A percentile compares a stretch with the other conserved stretches of the same genome.
Conservation (phyloP, 2,113 vertebrate genomes). For the Caloenas nicobarica region DNA sequence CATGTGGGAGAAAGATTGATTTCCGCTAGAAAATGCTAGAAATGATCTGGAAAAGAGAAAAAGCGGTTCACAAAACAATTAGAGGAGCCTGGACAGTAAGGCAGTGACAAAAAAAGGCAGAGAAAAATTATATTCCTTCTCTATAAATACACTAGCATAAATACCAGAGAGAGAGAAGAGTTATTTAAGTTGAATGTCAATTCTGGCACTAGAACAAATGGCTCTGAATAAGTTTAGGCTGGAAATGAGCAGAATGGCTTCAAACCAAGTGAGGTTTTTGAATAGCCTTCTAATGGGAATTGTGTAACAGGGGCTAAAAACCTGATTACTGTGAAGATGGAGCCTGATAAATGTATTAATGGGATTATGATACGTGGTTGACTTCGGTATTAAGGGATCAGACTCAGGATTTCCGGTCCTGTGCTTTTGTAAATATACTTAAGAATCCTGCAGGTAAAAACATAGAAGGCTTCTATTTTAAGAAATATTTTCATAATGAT, state of each 20-base stretch:
- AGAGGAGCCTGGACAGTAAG: background rate
- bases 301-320: slow-evolving; percentile 35
- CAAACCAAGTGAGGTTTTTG: slow-evolving; percentile 2
- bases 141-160: slow-evolving; percentile 24
- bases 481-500: background rate
- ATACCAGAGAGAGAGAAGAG: slow-evolving; percentile 1
- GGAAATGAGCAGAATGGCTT: slow-evolving; percentile 25
- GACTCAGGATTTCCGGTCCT: background rate
- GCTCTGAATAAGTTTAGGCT: slow-evolving; percentile 27
- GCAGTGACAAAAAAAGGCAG: background rate
- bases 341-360: slow-evolving; percentile 47
- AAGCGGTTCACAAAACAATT: background rate
- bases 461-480: background rate
- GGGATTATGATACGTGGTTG: background rate
- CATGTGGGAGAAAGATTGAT: background rate
- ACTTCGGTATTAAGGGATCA: slow-evolving; percentile 33
- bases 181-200: slow-evolving; percentile 33
- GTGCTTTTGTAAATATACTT: background rate
- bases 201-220: slow-evolving; percentile 45
- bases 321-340: slow-evolving; percentile 13
- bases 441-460: background rate
- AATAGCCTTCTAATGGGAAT: background rate
- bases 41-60: background rate
- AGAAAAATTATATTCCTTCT: slow-evolving; percentile 6
- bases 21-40: background rate